Evolutionary conservation across 2,797 vertebrate genomes (phyloP), one percentile per base, ranked within the genome.

Genomic region (Ceyx erithaca): DNA sequence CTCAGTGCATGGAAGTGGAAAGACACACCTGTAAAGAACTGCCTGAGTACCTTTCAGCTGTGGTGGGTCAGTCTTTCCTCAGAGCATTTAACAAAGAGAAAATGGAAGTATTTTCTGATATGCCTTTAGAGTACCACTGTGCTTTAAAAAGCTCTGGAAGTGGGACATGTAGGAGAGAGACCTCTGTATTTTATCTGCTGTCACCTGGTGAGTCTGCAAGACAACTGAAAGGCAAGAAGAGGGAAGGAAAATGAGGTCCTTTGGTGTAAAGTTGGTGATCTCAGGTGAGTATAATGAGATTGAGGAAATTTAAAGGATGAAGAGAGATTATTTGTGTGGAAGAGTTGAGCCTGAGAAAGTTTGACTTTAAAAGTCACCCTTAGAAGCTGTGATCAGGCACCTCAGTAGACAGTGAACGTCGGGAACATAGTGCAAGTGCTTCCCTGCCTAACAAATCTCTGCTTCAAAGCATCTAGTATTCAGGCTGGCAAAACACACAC

Each of bases 131-230:
- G 12, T 66, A 37, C 16, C 2, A 0, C 49, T 68, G 25, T n/a
- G 21, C 21, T 81, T 80, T 49, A 33, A 54, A 64, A 43, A 22
- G 21, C 20, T 4, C 26, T 71, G 23, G 51, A 84, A 40, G 12
- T 1, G 1, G 16, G 20, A 26, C 0, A 1, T 9, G 18, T 23
- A 59, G 57, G 33, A 49, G 11, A 43, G 4, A 51, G 19, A 30
- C 46, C 52, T 64, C 19, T 40, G 14, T 49, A 7, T 80, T 72
- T 80, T 77, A 30, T 52, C 9, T 18, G 13, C 12, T 63, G 31
- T 78, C 18, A 28, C 49, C 6, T 12, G 21, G 22, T 58, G 46
- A 72, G 26, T 69, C 49, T 59, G 49, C 75, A 85, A 78, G 35
- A 58, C 25, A 58, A 12, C 14, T 57, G 52, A 62, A 81, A 57